These are phyloP conservation scores for Drosophila pegasa DNA, from an alignment of 2,888 invertebrate genomes.

Conservation along the genomic window DNA sequence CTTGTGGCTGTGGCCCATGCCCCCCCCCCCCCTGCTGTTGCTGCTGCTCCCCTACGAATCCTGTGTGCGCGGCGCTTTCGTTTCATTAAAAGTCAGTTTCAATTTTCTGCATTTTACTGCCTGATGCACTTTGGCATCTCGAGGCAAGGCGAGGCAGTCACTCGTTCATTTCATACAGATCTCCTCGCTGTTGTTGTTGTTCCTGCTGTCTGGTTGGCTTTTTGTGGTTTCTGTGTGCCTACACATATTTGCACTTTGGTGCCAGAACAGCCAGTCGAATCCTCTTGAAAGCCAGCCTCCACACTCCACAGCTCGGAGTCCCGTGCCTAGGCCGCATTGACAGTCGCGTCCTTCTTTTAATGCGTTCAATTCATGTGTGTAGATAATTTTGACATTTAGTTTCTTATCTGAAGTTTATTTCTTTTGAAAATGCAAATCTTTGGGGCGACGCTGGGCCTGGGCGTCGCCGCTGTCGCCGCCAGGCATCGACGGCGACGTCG, in stretches of 20 bases:
- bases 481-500: not conserved
- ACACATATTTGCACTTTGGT: conserved; percentile 77
- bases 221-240: conserved; percentile 50
- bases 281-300: not conserved
- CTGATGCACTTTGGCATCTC: conserved; percentile 83
- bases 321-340: not conserved
- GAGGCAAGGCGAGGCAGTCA: conserved; percentile 54
- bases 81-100: conserved; percentile 83
- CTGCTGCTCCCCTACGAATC: conserved; percentile 20
- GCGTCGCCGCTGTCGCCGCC: too few relatives aligned
- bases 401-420: conserved; percentile 78
- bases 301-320: conserved; percentile 4
- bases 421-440: conserved; percentile 75
- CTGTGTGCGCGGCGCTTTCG: conserved; percentile 69
- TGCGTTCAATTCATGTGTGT: conserved; percentile 72
- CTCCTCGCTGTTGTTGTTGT: not conserved
- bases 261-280: too few relatives aligned
- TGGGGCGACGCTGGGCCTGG: conserved; percentile 7
- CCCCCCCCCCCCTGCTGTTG: not conserved
- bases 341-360: conserved; percentile 52
- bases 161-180: conserved; percentile 25
- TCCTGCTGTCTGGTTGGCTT: conserved; percentile 14
- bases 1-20: conserved; percentile 18
- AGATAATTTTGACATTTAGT: conserved; percentile 81
- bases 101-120: conserved; percentile 82